Base-by-base conservation (phyloP, 2,888 invertebrate species). In the Thymelicus sylvestris region DNA sequence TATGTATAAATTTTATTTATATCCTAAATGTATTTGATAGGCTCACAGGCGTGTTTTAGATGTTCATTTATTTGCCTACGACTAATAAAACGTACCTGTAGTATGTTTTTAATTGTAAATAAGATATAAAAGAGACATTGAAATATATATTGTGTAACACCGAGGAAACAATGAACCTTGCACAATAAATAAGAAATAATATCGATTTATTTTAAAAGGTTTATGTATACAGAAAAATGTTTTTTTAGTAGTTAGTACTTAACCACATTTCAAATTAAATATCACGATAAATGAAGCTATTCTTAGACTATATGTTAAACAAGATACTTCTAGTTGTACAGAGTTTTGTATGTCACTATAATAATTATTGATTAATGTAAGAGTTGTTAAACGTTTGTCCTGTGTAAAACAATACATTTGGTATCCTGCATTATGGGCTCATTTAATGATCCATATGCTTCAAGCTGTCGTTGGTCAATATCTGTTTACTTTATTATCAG, bases 21-120 rank as follows among this genome's bases (percentile, higher is more conserved):
- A 79, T 75, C 72, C 71, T 75, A 79, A 81, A 79, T 81, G 6
- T 52, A 81, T 81, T 76, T 77, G 60, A 76, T 79, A 80, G 77
- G 75, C 77, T 78, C 76, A 74, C 75, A 69, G 69, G 75, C 67
- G 74, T 67, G 62, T 77, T 76, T 77, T 76, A 77, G 75, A 76
- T 80, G 74, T 75, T 75, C 74, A 64, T 79, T 79, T 77, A 75
- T 76, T 78, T 79, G 73, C 75, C 73, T 76, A 74, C 59, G 10
- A 47, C 63, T 48, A 59, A 55, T 55, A 55, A 24, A 10, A 12
- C 10, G 24, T 24, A 10, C 52, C 8, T 44, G 13, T 44, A 48
- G 8, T 59, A 59, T 50, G 50, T 47, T 70, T 62, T 64, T 52
- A 60, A 50, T 13, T 74, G 72, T 74, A 75, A 73, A 73, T 74